These are phyloP conservation scores for Zaprionus nigranus DNA, from an alignment of 1,140 invertebrate genomes.

Conservation along the genomic window DNA sequence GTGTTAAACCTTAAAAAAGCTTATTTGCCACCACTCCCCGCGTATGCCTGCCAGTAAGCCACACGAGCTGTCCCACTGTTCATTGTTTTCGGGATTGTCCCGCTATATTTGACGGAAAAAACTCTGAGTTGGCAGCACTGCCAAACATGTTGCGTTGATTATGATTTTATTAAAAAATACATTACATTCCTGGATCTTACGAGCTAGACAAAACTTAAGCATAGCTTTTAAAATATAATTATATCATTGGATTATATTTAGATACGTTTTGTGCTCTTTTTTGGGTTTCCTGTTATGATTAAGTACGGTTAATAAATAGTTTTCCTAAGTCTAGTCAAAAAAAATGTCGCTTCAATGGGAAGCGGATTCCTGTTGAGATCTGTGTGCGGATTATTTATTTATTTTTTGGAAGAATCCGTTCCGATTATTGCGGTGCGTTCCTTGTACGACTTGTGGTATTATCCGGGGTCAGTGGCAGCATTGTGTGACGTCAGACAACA, in stretches of 20 bases:
- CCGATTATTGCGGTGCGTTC: background rate
- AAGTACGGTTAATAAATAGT: slow-evolving; percentile 14
- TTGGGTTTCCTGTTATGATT: slow-evolving; percentile 15
- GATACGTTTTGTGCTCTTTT: background rate
- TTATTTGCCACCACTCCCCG: too few species aligned
- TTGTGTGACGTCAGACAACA: slow-evolving; percentile 45
- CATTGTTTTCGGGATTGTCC: too few species aligned
- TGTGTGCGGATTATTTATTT: background rate
- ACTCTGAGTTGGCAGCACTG: too few species aligned
- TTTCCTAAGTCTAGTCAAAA: slow-evolving; percentile 21
- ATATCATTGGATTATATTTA: slow-evolving; percentile 42
- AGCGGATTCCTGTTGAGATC: slow-evolving; percentile 16
- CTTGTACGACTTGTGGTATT: background rate
- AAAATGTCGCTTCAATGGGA: slow-evolving; percentile 12
- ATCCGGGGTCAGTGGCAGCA: background rate
- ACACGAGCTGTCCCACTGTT: too few species aligned
- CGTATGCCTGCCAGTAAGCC: too few species aligned
- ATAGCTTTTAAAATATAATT: slow-evolving; percentile 45
- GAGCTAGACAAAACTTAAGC: slow-evolving; percentile 40
- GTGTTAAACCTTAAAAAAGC: too few species aligned
- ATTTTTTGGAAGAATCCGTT: background rate
- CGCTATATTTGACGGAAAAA: too few species aligned
- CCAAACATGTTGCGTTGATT: slow-evolving; percentile 18
- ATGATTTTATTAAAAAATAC: slow-evolving; percentile 69
- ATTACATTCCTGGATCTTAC: slow-evolving; percentile 50